Base-by-base conservation (phyloP, 2,888 invertebrate genomes). In the Phalera bucephala region DNA sequence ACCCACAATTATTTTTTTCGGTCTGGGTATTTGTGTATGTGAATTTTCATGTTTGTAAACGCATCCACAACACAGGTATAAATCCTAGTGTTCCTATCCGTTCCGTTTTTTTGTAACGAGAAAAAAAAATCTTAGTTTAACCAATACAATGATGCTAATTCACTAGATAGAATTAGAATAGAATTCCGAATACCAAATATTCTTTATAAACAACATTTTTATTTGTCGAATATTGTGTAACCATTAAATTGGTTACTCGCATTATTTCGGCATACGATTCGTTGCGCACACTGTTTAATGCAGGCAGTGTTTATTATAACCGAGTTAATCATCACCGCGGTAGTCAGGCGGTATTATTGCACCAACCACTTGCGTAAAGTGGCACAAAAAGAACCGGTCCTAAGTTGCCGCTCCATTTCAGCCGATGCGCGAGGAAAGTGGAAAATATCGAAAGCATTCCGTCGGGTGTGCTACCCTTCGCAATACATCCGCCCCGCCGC, bases 381-480 rank as follows among this genome's bases (percentile, higher is more conserved):
- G 54, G 69, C 61, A 68, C 69, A 57, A 68, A 74, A 69, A 64
- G 51, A 79, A 81, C 82, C 75, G 75, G 84, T 77, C 71, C 64
- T 60, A 46, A 52, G 60, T 76, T 78, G 62, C 74, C 84, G 84
- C 80, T 84, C 86, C 73, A 82, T 83, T 86, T 83, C 78, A 76
- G 72, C 53, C 61, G 60, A 49, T 57, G 62, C 56, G 50, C 63
- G 62, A 63, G 64, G 64, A 68, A 74, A 70, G 55, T 64, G 59
- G 69, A 59, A 66, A 63, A 66, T 47, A 51, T 56, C 45, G 55
- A 54, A 53, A 45, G 51, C 41, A 46, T 36, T 37, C 44, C 33
- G 33, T 17, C 37, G 48, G 40, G 47, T 42, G 37, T 49, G 40
- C 44, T 33, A 48, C 40, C 50, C 40, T 46, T 50, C 40, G 52